A percentile compares a stretch with the other conserved stretches of the same genome.
phyloP scores from a whole-genome alignment of 2,113 vertebrate genomes.

The Todiramphus saurophagus region DNA sequence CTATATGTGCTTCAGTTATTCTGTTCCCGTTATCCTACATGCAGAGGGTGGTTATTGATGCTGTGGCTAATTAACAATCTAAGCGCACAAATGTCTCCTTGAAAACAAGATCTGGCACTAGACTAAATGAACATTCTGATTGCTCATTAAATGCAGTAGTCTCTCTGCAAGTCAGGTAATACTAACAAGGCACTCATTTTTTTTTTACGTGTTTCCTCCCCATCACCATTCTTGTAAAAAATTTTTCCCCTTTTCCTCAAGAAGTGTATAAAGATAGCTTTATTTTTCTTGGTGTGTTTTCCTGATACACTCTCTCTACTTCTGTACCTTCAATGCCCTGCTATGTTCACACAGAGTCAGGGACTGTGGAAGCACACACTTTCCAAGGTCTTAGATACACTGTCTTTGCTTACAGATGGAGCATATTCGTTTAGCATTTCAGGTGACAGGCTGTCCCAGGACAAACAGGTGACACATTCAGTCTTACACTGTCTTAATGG shows the following conservation, averaged over 20 bases:
- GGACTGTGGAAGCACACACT: no score
- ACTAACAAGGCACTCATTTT: background rate
- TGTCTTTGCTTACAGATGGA: background rate
- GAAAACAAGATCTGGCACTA: conserved; percentile 61
- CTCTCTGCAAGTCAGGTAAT: background rate
- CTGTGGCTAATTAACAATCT: conserved; percentile 51
- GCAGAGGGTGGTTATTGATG: conserved; percentile 16
- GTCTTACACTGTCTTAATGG: background rate
- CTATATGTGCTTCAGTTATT: background rate
- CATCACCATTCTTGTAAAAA: background rate
- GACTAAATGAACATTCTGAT: conserved; percentile 58
- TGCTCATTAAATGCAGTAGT: conserved; percentile 51
- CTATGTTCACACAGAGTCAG: fast-evolving
- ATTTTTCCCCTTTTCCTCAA: background rate
- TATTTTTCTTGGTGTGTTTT: background rate
- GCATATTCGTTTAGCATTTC: background rate
- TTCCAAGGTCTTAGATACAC: background rate
- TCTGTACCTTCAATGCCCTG: background rate
- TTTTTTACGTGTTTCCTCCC: background rate
- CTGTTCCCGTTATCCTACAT: background rate
- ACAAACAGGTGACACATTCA: background rate
- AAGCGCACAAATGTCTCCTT: conserved; percentile 5
- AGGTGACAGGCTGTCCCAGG: background rate
- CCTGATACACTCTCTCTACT: background rate
- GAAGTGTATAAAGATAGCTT: fast-evolving